Base-by-base conservation (phyloP, 2,888 invertebrate genomes). In the Hypena proboscidalis region DNA sequence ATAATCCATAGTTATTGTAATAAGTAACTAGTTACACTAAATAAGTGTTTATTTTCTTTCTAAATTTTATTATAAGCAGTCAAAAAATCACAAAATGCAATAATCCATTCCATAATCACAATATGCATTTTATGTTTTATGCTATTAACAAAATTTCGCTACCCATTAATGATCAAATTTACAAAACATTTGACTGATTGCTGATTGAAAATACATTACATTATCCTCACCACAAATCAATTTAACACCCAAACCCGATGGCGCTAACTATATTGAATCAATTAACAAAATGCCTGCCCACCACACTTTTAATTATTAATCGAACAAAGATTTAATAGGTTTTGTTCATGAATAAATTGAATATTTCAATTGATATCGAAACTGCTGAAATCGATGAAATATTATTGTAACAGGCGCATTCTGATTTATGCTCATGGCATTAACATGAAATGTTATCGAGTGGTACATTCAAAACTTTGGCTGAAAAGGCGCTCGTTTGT, bases 271-370 rank as follows among this genome's bases (percentile, higher is more conserved):
- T 8, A 22, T 10, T 7, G 7, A 3, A 7, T 20, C 5, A 3
- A 27, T 2, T 4, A 38, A 6, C 8, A 29, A 21, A 33, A 27
- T 11, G 19, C 43, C 37, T 23, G 25, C 29, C 19, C 37, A 23
- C 31, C 43, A 26, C 36, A 26, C 29, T 51, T 40, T 42, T 31
- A 58, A 63, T 63, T 43, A 54, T 58, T 50, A 64, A 70, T 67
- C 56, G n/a, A 53, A 36, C 44, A 51, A 58, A 41, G 44, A 53
- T 56, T 60, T 62, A 65, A 69, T 65, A 53, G 56, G 42, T 58
- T 62, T 56, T 57, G 47, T 39, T 47, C 56, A 58, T 55, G 44
- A 50, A 53, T 56, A 56, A 58, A 66, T 63, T 52, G 44, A 58
- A 57, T 47, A 61, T 50, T 58, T 50, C 29, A 61, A 51, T 51